These are phyloP conservation scores for Gymnobelideus leadbeateri DNA, from an alignment of 2,113 vertebrate species.

Conservation along the genomic window DNA sequence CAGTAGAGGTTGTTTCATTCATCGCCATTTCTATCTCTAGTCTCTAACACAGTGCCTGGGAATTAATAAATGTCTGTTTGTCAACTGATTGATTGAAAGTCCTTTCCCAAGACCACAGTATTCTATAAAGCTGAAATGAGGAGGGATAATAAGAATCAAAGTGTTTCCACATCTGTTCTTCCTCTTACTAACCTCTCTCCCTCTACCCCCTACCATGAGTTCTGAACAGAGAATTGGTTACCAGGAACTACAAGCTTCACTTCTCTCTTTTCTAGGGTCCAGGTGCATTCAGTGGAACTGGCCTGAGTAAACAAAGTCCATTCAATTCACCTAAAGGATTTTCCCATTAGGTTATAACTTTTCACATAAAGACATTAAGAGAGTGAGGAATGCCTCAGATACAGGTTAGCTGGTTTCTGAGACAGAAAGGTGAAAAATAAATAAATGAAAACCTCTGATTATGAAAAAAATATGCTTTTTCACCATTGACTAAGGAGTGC, in stretches of 20 bases:
- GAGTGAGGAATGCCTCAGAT: background rate
- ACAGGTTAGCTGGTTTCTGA: conserved; percentile 34
- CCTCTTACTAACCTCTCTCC: background rate
- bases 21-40: background rate
- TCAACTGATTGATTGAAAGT: conserved; percentile 20
- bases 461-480: conserved; percentile 65
- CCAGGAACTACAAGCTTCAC: conserved; percentile 19
- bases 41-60: background rate
- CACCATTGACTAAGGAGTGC: conserved; percentile 62
- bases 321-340: conserved; percentile 56
- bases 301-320: background rate
- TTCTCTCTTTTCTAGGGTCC: background rate
- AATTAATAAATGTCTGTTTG: conserved; percentile 13
- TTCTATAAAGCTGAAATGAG: background rate
- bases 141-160: conserved; percentile 22
- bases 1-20: background rate
- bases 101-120: conserved; percentile 47
- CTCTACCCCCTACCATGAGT: background rate
- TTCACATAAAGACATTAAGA: background rate
- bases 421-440: conserved; percentile 62
- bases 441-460: conserved; percentile 56
- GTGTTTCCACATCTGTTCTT: background rate
- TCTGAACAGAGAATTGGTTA: background rate
- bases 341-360: background rate
- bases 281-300: conserved; percentile 25